Evolutionary conservation across 2,888 invertebrate species (phyloP), one percentile per base, ranked within the genome.

Genomic region (Biston betularia): DNA sequence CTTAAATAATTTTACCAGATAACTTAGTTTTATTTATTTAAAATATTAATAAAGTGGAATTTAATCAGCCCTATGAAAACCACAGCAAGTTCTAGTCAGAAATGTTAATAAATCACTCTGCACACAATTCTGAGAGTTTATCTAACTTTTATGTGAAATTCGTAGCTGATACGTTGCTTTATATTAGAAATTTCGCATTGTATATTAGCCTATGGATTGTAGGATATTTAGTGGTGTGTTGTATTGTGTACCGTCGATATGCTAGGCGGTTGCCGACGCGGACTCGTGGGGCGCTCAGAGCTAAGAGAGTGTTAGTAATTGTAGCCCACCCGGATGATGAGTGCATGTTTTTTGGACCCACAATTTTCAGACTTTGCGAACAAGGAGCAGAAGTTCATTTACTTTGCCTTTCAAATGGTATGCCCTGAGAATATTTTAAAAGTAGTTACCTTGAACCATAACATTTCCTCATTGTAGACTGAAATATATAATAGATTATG

Each of bases 321-420:
- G 97, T 96, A 50, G 98, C 99, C 33, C 99, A 99, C 93, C 99
- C 99, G 14, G 99, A 99, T 88, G 99, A 99, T 87, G 99, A 99
- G 87, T 98, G 98, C 78, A 99, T 99, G 99, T 99, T 99, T 89
- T 99, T 99, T 88, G 98, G 98, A 0, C 99, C 99, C 15, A 95
- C 97, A 48, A 95, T 98, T 71, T 94, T 97, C 71, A 94, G 96
- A 83, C 89, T 97, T 68, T 95, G 95, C 75, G 94, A 95, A 54
- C 94, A 95, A 73, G 94, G 95, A 74, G 95, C 95, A 79, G 94
- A 95, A 73, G 96, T 98, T 46, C 96, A 97, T 87, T 83, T 99
- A 61, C 93, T 98, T 59, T 99, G 98, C 87, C 94, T 99, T 74
- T 97, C 98, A 35, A 96, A 96, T 88, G 98, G 98, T 97, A 90